Base-by-base conservation (phyloP, 1,140 invertebrate genomes). In the Drosophila tsacasi region DNA sequence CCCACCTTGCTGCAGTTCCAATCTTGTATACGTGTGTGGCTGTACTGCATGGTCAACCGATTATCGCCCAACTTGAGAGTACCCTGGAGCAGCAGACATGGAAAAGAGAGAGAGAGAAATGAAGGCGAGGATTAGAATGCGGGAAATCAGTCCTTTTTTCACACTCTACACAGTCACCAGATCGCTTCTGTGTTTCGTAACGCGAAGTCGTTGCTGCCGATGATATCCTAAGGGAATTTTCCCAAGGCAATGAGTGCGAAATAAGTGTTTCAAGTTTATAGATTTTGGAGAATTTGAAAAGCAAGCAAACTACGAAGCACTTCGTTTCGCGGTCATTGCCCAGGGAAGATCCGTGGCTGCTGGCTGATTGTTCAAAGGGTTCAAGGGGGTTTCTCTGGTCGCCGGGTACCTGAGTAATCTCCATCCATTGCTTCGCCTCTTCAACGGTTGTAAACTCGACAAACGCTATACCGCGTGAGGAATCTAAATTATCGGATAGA, bases 361-460 rank as follows among this genome's bases (percentile, higher is more conserved):
- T 37, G 67, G 49, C 10, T 23, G 52, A 37, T n/a, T 37, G 52
- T 32, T 46, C 23, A n/a, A 68, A 52, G 23, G 44, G 30, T 57
- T 57, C 32, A 68, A 39, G n/a, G 44, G 44, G 62, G 44, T 39
- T 66, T 68, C 52, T 23, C 75, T 73, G 40, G 52, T 79, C 77
- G 82, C 72, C 79, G 94, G 94, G 93, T 96, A 98, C 97, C 96
- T 98, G 96, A 95, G 97, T 98, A 94, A 96, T 95, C 93, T 98
- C 97, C 96, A 99, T 98, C 97, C 97, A 98, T 87, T 95, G 95
- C 93, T 95, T 95, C 83, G 98, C 97, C 95, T 98, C 97, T 93
- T 96, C 95, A 92, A 97, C 95, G 93, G 96, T 96, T 94, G 96
- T 95, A 96, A 99, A 99, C 95, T 99, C 98, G 94, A 99, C 97